phyloP scores from a whole-genome alignment of 2,888 invertebrate genomes.

The Omphaloscelis lunosa region DNA sequence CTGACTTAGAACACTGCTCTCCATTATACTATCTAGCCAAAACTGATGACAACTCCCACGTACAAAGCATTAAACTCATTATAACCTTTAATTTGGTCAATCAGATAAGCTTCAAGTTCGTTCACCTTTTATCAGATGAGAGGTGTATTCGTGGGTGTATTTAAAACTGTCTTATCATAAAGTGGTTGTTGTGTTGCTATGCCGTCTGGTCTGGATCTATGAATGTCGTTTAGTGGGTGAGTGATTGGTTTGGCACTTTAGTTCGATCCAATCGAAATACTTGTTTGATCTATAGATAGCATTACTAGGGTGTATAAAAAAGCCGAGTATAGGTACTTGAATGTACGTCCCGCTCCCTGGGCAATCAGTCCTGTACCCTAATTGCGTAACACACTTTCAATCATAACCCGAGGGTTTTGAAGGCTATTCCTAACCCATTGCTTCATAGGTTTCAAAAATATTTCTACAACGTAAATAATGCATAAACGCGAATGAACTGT shows the following conservation, averaged over 20 bases:
- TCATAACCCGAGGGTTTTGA: too few species aligned
- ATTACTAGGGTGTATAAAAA: not conserved
- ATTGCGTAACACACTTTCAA: too few species aligned
- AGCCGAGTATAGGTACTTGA: not conserved
- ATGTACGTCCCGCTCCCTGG: not conserved
- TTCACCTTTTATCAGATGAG: constrained; percentile 38
- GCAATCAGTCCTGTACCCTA: too few species aligned
- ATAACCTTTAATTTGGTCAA: constrained; percentile 3
- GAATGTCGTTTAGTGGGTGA: not conserved
- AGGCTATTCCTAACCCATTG: too few species aligned
- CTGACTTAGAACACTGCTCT: not conserved
- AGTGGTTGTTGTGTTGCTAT: constrained; percentile 8
- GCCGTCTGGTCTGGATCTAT: not conserved
- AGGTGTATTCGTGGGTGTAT: constrained; percentile 21
- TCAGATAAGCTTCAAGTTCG: constrained; percentile 39
- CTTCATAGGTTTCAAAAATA: too few species aligned
- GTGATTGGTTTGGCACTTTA: not conserved
- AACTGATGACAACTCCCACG: not conserved
- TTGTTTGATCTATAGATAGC: not conserved
- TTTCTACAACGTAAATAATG: too few species aligned
- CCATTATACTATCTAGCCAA: too few species aligned
- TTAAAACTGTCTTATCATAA: constrained; percentile 29
- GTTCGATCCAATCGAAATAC: not conserved
- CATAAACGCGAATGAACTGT: too few species aligned
- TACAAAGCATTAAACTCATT: not conserved